A percentile compares a stretch with the other conserved stretches of the same genome.
phyloP scores from a whole-genome alignment of 2,888 invertebrate genomes.

The Caenorhabditis panamensis region DNA sequence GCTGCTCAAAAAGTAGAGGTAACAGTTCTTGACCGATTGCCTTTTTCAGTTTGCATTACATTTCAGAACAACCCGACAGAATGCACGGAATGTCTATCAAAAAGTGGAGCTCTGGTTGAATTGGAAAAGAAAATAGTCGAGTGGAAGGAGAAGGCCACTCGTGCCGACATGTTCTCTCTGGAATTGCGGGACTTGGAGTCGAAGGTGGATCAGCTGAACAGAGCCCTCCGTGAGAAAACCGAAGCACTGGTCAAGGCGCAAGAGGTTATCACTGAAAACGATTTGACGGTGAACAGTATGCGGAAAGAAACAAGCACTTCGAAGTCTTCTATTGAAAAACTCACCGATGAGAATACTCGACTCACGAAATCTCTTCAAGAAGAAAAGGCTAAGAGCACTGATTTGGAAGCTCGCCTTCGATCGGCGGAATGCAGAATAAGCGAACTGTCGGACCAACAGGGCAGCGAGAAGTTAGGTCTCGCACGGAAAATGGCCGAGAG shows the following conservation, averaged over 20 bases:
- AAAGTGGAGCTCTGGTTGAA: constrained; percentile 30
- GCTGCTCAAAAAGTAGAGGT: constrained; percentile 47
- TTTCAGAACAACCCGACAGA: constrained; percentile 52
- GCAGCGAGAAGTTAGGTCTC: constrained; percentile 52
- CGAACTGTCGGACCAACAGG: constrained; percentile 52
- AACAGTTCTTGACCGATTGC: background rate
- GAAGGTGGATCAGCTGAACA: constrained; percentile 54
- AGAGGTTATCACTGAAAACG: constrained; percentile 58
- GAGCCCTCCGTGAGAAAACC: constrained; percentile 52
- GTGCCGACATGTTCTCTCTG: constrained; percentile 53
- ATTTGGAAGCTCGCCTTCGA: constrained; percentile 36
- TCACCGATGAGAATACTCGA: constrained; percentile 49
- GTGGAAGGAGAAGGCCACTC: constrained; percentile 46
- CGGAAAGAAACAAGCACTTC: constrained; percentile 39
- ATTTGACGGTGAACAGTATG: constrained; percentile 41
- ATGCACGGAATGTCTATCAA: constrained; percentile 44
- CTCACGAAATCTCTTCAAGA: constrained; percentile 31
- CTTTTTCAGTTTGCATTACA: background rate
- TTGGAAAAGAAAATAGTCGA: constrained; percentile 46
- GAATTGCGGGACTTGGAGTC: constrained; percentile 56
- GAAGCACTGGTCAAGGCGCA: constrained; percentile 58
- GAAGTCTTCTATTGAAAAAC: constrained; percentile 32
- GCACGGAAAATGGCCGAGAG: constrained; percentile 56
- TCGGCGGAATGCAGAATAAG: constrained; percentile 40
- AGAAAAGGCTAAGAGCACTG: constrained; percentile 28